phyloP scores from a whole-genome alignment of 1,140 invertebrate species.

The Pemphigus obesinymphae region DNA sequence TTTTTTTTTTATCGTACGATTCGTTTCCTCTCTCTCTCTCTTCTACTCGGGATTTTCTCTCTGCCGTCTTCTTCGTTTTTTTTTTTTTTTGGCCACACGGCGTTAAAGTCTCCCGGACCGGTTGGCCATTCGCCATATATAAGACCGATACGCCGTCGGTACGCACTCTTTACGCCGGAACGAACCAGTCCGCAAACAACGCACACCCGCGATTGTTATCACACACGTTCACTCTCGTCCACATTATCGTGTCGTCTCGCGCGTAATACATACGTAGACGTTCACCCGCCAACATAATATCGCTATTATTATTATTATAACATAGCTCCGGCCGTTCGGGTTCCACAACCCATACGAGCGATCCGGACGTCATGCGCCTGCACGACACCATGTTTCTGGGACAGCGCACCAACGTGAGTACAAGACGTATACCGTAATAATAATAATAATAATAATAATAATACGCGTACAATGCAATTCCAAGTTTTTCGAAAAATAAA shows the following conservation, averaged over 20 bases:
- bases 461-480: too few relatives aligned
- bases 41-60: background rate
- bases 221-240: conserved; percentile 14
- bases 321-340: background rate
- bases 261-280: background rate
- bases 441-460: too few relatives aligned
- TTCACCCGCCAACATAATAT: too few relatives aligned
- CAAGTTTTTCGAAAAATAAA: too few relatives aligned
- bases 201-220: conserved; percentile 19
- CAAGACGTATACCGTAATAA: too few relatives aligned
- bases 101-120: conserved; percentile 38
- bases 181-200: conserved; percentile 40
- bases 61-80: background rate
- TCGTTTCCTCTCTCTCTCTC: background rate
- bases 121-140: conserved; percentile 36
- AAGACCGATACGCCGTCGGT: background rate
- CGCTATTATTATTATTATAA: too few relatives aligned
- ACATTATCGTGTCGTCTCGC: background rate
- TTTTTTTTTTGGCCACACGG: background rate
- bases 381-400: background rate
- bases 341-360: background rate
- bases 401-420: conserved; percentile 15
- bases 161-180: conserved; percentile 30
- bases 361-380: background rate
- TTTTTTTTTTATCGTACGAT: conserved; percentile 18